Conservation (phyloP, 2,888 invertebrate species). For the Xanthostigma xanthostigma region DNA sequence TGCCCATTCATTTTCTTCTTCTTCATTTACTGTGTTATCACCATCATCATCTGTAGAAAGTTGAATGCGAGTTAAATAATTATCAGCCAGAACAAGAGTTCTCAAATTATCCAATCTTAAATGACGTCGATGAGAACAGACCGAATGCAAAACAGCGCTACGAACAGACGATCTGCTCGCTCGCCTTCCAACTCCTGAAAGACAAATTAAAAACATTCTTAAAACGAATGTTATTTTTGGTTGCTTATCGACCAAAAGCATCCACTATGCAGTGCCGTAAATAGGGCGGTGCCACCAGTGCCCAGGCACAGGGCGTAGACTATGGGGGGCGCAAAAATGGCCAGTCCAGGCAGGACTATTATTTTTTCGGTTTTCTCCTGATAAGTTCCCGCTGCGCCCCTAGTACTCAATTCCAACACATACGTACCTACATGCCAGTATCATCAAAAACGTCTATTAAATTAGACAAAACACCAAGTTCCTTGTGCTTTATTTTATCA, state of each 20-base stretch:
- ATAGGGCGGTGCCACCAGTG: too few relatives aligned
- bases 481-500: too few relatives aligned
- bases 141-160: constrained; percentile 59
- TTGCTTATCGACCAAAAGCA: neutral
- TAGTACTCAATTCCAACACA: too few relatives aligned
- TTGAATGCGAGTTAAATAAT: constrained; percentile 66
- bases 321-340: too few relatives aligned
- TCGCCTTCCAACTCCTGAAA: constrained; percentile 15
- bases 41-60: constrained; percentile 70
- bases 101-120: constrained; percentile 64
- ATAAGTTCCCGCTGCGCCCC: too few relatives aligned
- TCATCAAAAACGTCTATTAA: too few relatives aligned
- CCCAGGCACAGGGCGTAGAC: too few relatives aligned
- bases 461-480: too few relatives aligned
- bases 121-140: constrained; percentile 75
- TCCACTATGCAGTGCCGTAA: too few relatives aligned
- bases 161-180: constrained; percentile 47
- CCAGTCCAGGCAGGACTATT: too few relatives aligned
- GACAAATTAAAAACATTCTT: neutral
- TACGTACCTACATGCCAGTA: too few relatives aligned
- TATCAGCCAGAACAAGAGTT: constrained; percentile 75
- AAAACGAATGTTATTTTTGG: neutral
- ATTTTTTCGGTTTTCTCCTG: too few relatives aligned
- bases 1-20: constrained; percentile 47
- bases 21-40: constrained; percentile 37